These are phyloP conservation scores for Siniperca knerii DNA, from an alignment of 2,113 vertebrate species.

Conservation along the genomic window DNA sequence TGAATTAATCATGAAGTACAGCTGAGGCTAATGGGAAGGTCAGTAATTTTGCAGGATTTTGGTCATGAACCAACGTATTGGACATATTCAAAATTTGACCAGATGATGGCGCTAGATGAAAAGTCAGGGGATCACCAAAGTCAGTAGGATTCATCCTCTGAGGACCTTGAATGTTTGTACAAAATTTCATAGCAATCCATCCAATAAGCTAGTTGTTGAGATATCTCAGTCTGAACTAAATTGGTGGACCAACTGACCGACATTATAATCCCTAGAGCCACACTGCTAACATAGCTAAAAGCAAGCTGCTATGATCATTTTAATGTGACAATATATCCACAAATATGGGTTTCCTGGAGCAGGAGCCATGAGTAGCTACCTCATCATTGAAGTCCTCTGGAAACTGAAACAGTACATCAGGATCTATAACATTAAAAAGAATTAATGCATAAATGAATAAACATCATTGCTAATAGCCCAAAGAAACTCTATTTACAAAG, in stretches of 20 bases:
- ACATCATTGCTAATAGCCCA: neutral
- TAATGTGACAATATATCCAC: neutral
- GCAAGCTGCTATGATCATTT: neutral
- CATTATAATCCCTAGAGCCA: too few species aligned
- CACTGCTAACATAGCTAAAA: neutral
- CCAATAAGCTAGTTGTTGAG: neutral
- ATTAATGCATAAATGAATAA: neutral
- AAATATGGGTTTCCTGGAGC: neutral
- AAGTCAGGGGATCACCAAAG: too few species aligned
- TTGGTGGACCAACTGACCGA: neutral
- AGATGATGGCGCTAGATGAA: neutral
- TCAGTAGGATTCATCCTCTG: neutral
- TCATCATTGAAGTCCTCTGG: constrained; percentile 80
- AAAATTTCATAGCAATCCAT: too few species aligned
- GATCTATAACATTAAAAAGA: constrained; percentile 71
- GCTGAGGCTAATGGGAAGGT: neutral
- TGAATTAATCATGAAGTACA: neutral
- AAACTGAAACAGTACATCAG: constrained; percentile 80
- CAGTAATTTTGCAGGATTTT: neutral
- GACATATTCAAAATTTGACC: neutral
- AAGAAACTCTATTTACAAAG: neutral
- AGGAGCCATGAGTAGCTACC: constrained; percentile 32
- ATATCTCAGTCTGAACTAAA: neutral
- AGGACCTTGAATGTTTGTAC: neutral
- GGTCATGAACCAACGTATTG: neutral